Evolutionary conservation across 2,888 invertebrate species (phyloP).

Genomic region (Dioctria rufipes): DNA sequence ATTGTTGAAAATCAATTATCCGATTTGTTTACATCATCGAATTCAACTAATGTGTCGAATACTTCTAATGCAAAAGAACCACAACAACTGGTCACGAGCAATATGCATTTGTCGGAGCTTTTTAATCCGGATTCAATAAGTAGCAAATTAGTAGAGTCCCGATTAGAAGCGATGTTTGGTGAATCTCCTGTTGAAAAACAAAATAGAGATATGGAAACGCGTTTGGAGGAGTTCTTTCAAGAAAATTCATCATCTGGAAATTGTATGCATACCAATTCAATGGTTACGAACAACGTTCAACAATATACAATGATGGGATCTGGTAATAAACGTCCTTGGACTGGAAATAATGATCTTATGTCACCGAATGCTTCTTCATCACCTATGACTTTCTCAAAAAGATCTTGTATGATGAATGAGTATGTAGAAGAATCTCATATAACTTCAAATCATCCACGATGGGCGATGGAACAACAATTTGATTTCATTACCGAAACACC

Average conservation of each 20-base stretch:
- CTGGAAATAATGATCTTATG: constrained; percentile 57
- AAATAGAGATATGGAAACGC: constrained; percentile 67
- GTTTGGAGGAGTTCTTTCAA: constrained; percentile 70
- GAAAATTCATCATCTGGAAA: constrained; percentile 59
- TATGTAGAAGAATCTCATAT: constrained; percentile 58
- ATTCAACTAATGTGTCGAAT: constrained; percentile 7
- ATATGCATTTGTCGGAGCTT: constrained; percentile 52
- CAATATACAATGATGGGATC: constrained; percentile 54
- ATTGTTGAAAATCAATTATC: constrained; percentile 65
- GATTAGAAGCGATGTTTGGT: constrained; percentile 71
- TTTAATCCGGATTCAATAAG: constrained; percentile 61
- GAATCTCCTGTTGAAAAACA: constrained; percentile 68
- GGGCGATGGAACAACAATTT: constrained; percentile 52
- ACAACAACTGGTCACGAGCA: constrained; percentile 57
- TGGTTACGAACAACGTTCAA: constrained; percentile 27
- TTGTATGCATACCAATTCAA: constrained; percentile 26
- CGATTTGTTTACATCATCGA: constrained; percentile 65
- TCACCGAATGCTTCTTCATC: constrained; percentile 59
- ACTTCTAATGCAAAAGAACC: constrained; percentile 56
- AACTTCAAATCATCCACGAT: constrained; percentile 56
- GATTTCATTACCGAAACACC: constrained; percentile 50
- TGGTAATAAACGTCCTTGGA: constrained; percentile 59
- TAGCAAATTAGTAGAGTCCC: constrained; percentile 70
- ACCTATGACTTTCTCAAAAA: constrained; percentile 58
- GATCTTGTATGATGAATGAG: constrained; percentile 57